phyloP scores from a whole-genome alignment of 2,888 invertebrate genomes.

The Meandrusa payeni region DNA sequence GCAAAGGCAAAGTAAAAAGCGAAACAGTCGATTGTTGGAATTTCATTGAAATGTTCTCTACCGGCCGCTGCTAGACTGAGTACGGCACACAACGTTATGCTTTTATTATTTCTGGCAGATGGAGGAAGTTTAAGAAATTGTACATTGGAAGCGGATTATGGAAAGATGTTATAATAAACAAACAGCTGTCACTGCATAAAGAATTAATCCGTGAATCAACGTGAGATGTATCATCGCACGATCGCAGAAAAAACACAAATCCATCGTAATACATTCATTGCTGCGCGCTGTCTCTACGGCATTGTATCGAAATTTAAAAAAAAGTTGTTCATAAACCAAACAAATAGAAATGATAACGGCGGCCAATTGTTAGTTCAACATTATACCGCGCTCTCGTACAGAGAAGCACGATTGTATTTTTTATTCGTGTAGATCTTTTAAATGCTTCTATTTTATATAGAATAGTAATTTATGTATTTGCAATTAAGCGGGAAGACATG shows the following conservation, averaged over 20 bases:
- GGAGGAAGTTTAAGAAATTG: conserved; percentile 22
- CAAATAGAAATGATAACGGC: conserved; percentile 21
- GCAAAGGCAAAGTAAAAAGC: too few species aligned
- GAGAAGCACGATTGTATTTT: too few species aligned
- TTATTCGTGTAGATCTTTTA: too few species aligned
- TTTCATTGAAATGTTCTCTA: conserved; percentile 5
- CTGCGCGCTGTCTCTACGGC: conserved; percentile 27
- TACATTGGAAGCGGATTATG: conserved; percentile 27
- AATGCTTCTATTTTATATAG: conserved; percentile 25
- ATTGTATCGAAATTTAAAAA: conserved; percentile 17
- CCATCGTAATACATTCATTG: conserved; percentile 35
- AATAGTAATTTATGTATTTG: conserved; percentile 18
- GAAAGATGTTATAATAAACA: conserved; percentile 29
- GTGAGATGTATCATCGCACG: conserved; percentile 27
- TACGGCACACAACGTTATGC: too few species aligned
- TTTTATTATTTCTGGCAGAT: conserved; percentile 21
- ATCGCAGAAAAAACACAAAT: conserved; percentile 30
- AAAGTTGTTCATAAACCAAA: conserved; percentile 19
- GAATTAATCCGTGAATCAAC: conserved; percentile 34
- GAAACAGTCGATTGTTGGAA: too few species aligned
- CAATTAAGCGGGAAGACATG: conserved; percentile 14
- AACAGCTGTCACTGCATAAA: conserved; percentile 37
- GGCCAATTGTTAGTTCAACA: background rate
- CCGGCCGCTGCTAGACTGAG: conserved; percentile 24
- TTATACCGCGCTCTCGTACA: too few species aligned